Evolutionary conservation across 2,797 vertebrate genomes (phyloP), one percentile per base, ranked within the genome.

Genomic region (Orestias chungarensis): DNA sequence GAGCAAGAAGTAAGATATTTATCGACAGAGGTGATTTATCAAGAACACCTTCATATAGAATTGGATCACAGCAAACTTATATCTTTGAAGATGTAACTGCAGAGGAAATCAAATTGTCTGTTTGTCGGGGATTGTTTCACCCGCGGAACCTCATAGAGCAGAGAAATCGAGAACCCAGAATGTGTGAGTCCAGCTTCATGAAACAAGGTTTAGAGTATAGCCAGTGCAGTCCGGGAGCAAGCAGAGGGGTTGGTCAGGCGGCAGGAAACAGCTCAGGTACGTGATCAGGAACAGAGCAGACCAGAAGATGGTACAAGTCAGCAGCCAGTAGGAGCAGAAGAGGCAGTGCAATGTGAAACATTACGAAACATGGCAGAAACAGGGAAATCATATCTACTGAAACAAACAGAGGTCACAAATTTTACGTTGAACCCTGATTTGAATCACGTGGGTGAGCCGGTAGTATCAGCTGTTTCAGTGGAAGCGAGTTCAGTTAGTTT

Each of bases 321-420:
- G 50, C 25, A 1, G 12, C 50, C 5, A 15, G 25, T 25, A 15
- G 50, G 12, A 54, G 25, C 3, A 4, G 50, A 18, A 54, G 50
- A 14, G 50, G 25, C 25, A 52, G 50, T 25, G 25, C 50, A 52
- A 54, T 12, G 27, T 14, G 50, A 27, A 29, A 3, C 52, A 54
- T 9, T 4, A 9, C 14, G 25, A 54, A 54, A 29, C 25, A 54
- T 6, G 1, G 9, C 52, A 54, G 52, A 27, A 54, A 54, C 52
- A 54, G 15, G 52, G 52, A 29, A 29, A 12, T 54, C 6, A 6
- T 54, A 6, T 54, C 52, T 31, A 71, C 49, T 68, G 17, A 50
- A 65, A 64, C 47, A 66, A 52, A 46, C 1, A 25, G 25, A 77
- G 67, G 44, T 54, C 66, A 68, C 15, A 69, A 49, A 38, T 72